Base-by-base conservation (phyloP, 2,113 vertebrate species). In the Phaethon lepturus region DNA sequence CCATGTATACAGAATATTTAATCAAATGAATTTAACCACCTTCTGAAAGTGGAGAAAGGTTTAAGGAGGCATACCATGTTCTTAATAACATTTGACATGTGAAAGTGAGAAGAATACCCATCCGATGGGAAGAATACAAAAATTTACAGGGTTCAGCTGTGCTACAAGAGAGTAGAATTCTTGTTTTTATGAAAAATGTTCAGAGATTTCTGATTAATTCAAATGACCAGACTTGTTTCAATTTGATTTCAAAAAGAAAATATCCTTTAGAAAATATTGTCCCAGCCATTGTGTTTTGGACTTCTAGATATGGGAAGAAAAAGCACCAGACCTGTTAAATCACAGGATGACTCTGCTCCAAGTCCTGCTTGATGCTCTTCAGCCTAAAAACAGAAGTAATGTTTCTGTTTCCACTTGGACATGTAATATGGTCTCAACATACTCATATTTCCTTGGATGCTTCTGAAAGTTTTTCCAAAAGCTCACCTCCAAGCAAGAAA, bases 21-120 rank as follows among this genome's bases (percentile, higher is more conserved):
- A 47, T 29, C 12, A 62, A 69, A 88, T 31, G 0, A 63, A 79
- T 0, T 1, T 5, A 42, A 1, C 14, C 22, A 63, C 31, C 1
- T 76, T 86, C n/a, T 40, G 11, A 67, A 86, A 88, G 12, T 26
- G 6, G 23, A 17, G 16, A 85, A 78, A 67, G 5, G 3, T 74
- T 95, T 74, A 75, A 38, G 56, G 18, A 85, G 29, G 19, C 4
- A 31, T 73, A 60, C 8, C 4, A 13, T 5, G 8, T 56, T 63
- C 40, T 55, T 38, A 66, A 13, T 16, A 72, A 50, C 2, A 42
- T 52, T 79, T 79, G 29, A 49, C 7, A 68, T 5, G 1, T 40
- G 26, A 90, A 66, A 10, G 44, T 84, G 55, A 80, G 73, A 63
- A 68, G 45, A 62, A 47, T 22, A 55, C 2, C 3, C 23, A 35